Evolutionary conservation across 2,113 vertebrate species (phyloP).

Genomic region (Brachirus orientalis): DNA sequence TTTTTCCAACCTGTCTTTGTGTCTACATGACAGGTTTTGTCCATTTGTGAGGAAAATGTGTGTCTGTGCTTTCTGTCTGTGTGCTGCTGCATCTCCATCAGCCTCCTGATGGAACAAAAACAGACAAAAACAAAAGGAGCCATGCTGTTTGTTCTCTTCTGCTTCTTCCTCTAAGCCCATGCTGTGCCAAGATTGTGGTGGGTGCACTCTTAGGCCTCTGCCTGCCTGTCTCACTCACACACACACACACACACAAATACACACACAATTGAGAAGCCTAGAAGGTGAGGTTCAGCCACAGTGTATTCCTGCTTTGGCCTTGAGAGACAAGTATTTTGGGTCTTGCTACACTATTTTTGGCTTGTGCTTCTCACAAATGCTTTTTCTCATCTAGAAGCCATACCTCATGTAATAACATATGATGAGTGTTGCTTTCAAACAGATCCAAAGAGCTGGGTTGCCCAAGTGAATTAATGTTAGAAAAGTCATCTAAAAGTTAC

Average conservation of each 20-base stretch:
- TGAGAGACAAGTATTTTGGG: conserved; percentile 53
- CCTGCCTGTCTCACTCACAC: conserved; percentile 6
- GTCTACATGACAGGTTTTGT: conserved; percentile 31
- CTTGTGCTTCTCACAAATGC: conserved; percentile 43
- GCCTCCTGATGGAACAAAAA: conserved; percentile 11
- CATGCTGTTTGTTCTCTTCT: conserved; percentile 36
- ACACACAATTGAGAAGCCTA: conserved; percentile 26
- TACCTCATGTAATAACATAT: conserved; percentile 31
- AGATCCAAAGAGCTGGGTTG: neutral
- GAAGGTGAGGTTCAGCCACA: conserved; percentile 23
- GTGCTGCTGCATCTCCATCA: conserved; percentile 51
- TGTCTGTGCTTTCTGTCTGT: neutral
- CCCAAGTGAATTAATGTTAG: neutral
- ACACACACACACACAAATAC: neutral
- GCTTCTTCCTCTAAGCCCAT: conserved; percentile 27
- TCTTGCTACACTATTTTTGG: conserved; percentile 44
- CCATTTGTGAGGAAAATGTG: conserved; percentile 1
- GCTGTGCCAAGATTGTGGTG: conserved; percentile 40
- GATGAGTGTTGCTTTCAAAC: conserved; percentile 17
- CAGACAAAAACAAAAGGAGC: conserved; percentile 46
- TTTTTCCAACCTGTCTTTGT: conserved; percentile 8
- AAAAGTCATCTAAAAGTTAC: neutral
- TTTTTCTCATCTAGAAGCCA: conserved; percentile 16
- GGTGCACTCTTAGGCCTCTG: conserved; percentile 23
- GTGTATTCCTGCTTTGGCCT: conserved; percentile 36